A percentile compares a stretch with the other conserved stretches of the same genome.
These are phyloP conservation scores for Orestias chungarensis DNA, from an alignment of 2,797 vertebrate genomes.

Conservation along the genomic window DNA sequence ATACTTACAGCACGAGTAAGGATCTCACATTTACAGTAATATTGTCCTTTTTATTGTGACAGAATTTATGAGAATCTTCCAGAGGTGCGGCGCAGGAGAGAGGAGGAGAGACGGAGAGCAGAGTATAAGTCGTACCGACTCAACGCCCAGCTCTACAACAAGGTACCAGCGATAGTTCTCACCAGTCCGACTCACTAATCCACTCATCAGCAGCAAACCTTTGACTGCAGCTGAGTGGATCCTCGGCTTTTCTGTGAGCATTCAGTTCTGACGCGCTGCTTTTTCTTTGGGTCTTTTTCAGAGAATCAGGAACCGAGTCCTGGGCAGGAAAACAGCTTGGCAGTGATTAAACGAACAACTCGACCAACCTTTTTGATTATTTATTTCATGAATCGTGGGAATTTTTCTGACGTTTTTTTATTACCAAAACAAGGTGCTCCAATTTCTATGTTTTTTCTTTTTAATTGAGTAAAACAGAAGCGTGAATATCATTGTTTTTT, in stretches of 20 bases:
- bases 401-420: slow-evolving; percentile 5
- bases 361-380: neutral
- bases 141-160: slow-evolving; percentile 89
- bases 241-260: no score
- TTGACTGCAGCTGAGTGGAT: no score
- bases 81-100: slow-evolving; percentile 84
- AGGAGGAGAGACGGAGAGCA: slow-evolving; percentile 83
- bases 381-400: slow-evolving; percentile 17
- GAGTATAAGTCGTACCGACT: slow-evolving; percentile 86
- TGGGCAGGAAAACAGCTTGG: slow-evolving; percentile 64
- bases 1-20: neutral
- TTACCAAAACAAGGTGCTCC: neutral
- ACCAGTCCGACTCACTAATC: no score
- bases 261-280: neutral
- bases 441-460: slow-evolving; percentile 26
- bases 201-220: no score
- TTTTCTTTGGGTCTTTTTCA: slow-evolving; percentile 30
- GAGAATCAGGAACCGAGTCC: slow-evolving; percentile 69
- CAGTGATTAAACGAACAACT: slow-evolving; percentile 38
- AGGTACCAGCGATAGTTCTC: slow-evolving; percentile 63
- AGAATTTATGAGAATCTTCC: slow-evolving; percentile 94
- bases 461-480: slow-evolving; percentile 39
- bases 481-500: neutral
- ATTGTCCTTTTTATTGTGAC: neutral
- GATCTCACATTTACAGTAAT: neutral